These are phyloP conservation scores for Hirtodrosophila alboralis DNA, from an alignment of 2,888 invertebrate species.

Conservation along the genomic window DNA sequence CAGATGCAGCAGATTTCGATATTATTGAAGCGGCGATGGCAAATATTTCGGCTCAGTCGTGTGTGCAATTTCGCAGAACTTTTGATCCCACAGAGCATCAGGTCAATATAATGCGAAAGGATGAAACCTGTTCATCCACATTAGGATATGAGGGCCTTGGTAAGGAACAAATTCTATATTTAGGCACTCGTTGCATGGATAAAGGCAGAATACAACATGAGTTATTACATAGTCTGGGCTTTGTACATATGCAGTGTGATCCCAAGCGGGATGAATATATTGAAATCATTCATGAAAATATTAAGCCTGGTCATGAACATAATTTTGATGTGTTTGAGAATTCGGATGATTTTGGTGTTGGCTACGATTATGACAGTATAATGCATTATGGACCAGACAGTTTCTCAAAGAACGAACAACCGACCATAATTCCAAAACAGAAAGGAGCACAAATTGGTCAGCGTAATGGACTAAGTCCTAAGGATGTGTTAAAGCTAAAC, in stretches of 20 bases:
- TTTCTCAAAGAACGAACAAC: conserved; percentile 87
- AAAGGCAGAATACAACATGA: conserved; percentile 88
- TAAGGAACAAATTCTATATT: not conserved
- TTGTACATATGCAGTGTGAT: conserved; percentile 90
- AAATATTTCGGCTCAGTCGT: not conserved
- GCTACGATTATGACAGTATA: conserved; percentile 90
- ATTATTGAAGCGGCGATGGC: too few relatives aligned
- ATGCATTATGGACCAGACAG: conserved; percentile 91
- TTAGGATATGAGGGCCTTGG: conserved; percentile 15
- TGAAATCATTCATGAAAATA: conserved; percentile 83
- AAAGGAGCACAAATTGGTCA: conserved; percentile 57
- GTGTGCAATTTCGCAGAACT: not conserved
- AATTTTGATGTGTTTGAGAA: conserved; percentile 88
- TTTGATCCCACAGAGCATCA: not conserved
- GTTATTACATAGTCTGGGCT: conserved; percentile 89
- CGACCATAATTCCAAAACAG: conserved; percentile 86
- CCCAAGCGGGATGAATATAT: conserved; percentile 87
- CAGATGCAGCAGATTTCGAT: too few relatives aligned
- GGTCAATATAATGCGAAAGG: conserved; percentile 14
- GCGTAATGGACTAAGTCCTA: conserved; percentile 43
- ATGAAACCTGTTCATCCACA: conserved; percentile 11
- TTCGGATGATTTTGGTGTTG: conserved; percentile 86
- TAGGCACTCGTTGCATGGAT: conserved; percentile 12
- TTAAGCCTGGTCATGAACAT: conserved; percentile 85
- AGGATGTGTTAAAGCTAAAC: conserved; percentile 49